A percentile compares a stretch with the other conserved stretches of the same genome.
Conservation (phyloP, 2,888 invertebrate genomes). For the Steinernema hermaphroditum region DNA sequence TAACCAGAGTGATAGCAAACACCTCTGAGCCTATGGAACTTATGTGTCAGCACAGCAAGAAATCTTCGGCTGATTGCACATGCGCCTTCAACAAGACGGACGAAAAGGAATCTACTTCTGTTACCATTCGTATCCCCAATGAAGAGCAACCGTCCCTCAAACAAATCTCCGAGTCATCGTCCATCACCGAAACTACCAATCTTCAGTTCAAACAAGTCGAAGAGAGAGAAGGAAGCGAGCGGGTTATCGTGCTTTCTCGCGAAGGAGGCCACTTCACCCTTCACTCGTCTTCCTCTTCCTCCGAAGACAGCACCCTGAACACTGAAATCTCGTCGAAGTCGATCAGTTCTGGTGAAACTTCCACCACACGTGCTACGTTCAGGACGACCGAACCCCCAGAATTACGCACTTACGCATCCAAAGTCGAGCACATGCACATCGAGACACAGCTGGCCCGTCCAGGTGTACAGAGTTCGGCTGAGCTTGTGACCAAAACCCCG, state of each 20-base stretch:
- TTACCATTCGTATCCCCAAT: background rate
- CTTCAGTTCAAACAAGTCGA: conserved; percentile 2
- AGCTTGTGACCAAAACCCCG: conserved; percentile 7
- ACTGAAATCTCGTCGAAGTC: background rate
- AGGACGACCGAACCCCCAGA: background rate
- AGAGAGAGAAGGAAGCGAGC: background rate
- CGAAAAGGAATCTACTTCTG: background rate
- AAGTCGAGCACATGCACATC: background rate
- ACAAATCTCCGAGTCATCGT: background rate
- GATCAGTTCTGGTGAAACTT: background rate
- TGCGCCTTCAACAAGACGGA: background rate
- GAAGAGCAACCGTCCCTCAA: conserved; percentile 4
- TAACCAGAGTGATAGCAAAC: background rate
- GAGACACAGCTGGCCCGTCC: background rate
- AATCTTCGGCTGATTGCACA: background rate
- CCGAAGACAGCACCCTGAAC: conserved; percentile 1
- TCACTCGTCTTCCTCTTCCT: background rate
- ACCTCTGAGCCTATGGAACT: background rate
- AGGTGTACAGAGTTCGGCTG: background rate
- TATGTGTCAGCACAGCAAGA: background rate
- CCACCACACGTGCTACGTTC: background rate
- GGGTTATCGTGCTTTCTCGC: background rate
- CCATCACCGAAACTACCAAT: background rate
- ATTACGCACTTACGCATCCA: background rate
- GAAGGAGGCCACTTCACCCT: background rate